A percentile compares a stretch with the other conserved stretches of the same genome.
These are phyloP conservation scores for Martes flavigula DNA, from an alignment of 2,797 vertebrate species.

Conservation along the genomic window DNA sequence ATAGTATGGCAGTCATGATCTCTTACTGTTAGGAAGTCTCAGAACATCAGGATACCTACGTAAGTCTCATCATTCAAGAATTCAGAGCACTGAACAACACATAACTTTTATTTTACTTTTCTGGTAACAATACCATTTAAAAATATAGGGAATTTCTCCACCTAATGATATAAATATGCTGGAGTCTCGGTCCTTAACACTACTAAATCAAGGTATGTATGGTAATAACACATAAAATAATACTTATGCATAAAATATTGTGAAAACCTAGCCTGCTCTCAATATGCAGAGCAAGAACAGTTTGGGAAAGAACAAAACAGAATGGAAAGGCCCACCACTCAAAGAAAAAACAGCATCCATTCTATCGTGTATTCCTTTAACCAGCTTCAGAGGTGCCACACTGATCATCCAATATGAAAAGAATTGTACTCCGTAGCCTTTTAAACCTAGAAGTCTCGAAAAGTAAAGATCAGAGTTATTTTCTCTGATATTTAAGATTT, in stretches of 20 bases:
- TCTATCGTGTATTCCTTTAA: background rate
- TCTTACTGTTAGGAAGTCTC: background rate
- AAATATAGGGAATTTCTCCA: background rate
- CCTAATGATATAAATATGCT: background rate
- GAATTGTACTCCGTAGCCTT: background rate
- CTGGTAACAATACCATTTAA: background rate
- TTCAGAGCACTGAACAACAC: background rate
- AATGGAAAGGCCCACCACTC: background rate
- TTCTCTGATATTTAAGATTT: background rate
- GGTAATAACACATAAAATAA: background rate
- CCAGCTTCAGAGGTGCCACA: background rate
- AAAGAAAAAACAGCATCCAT: background rate
- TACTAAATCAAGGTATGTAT: background rate
- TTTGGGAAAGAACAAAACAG: background rate
- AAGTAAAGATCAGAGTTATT: background rate
- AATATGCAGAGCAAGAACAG: background rate
- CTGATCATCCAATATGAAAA: background rate
- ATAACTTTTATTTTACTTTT: background rate
- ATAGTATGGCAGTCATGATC: background rate
- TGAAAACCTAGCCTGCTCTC: background rate
- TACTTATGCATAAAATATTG: background rate
- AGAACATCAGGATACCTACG: background rate
- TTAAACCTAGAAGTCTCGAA: background rate
- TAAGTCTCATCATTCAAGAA: background rate
- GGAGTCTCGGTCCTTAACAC: background rate